A percentile compares a stretch with the other conserved stretches of the same genome.
phyloP scores from a whole-genome alignment of 2,797 vertebrate genomes.

The Manis javanica region DNA sequence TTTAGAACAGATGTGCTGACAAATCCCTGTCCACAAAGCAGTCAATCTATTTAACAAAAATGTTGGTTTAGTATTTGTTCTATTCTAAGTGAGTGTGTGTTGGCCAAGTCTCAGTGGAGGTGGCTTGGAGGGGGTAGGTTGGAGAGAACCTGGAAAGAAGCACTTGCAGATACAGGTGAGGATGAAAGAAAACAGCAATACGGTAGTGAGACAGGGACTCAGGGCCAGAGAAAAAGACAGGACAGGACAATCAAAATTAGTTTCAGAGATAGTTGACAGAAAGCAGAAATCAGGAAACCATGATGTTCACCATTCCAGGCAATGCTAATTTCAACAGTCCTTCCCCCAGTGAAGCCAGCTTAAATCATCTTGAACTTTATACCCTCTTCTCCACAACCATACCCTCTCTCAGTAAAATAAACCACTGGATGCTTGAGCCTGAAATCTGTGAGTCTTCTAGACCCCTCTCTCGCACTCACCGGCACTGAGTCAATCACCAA shows the following conservation, averaged over 20 bases:
- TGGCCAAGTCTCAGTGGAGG: not conserved
- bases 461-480: not conserved
- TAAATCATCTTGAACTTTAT: not conserved
- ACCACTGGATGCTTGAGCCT: not conserved
- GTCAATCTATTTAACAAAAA: slow-evolving; percentile 77
- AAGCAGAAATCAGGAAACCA: slow-evolving; percentile 24
- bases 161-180: slow-evolving; percentile 3
- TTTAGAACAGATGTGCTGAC: slow-evolving; percentile 81
- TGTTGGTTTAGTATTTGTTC: slow-evolving; percentile 75
- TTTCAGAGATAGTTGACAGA: not conserved
- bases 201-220: not conserved
- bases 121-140: not conserved
- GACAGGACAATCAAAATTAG: not conserved
- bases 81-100: slow-evolving; percentile 1
- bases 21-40: slow-evolving; percentile 78
- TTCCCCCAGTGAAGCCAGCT: not conserved
- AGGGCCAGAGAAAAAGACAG: not conserved
- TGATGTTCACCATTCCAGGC: not conserved
- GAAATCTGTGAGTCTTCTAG: not conserved
- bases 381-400: not conserved
- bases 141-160: not conserved
- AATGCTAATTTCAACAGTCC: not conserved
- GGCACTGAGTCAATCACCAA: not conserved
- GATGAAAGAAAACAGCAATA: not conserved
- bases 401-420: not conserved